Base-by-base conservation (phyloP, 92 coral and sea anemone species). In the Actinostola sp. region DNA sequence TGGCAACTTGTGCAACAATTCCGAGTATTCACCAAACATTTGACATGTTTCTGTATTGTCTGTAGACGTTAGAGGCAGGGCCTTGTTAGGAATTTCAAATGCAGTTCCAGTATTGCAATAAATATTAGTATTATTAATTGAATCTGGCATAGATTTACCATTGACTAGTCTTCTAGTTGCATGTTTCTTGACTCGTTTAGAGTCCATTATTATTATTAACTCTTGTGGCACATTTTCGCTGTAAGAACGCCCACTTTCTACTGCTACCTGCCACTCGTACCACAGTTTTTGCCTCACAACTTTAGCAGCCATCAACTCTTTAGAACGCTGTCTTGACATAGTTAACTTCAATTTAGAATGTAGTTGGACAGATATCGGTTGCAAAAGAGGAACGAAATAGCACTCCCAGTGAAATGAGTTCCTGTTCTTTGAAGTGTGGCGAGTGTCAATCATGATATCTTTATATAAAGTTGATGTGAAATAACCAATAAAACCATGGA, bases 321-420 rank as follows among this genome's bases (percentile, higher is more conserved):
- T 57, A 36, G 42, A 36, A 4, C 6, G 4, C 36, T 73, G 61
- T 45, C 68, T 48, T 0, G 19, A 15, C 66, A 73, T 25, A 0
- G 24, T 21, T 32, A 73, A 0, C 14, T 32, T 43, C 20, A 45
- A 33, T 19, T 27, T 45, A 8, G 42, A 19, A 26, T 48, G 28
- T 13, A 3, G 49, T 27, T 61, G 0, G 33, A 73, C 61, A 43
- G 24, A 13, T 27, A 82, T 16, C 24, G 88, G 88, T 12, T 59
- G 65, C 10, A 21, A 26, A 48, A 82, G 45, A 60, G 87, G 87
- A 42, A 82, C 55, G 64, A 82, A 82, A 53, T 55, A 82, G 24
- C 82, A 82, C 52, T 82, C 88, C 88, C 88, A 82, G 42, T 75
- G 82, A 56, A 82, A 76, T 0, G 68, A 67, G 57, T 82, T 82